Base-by-base conservation (phyloP, 2,888 invertebrate genomes). In the Spisula solida region DNA sequence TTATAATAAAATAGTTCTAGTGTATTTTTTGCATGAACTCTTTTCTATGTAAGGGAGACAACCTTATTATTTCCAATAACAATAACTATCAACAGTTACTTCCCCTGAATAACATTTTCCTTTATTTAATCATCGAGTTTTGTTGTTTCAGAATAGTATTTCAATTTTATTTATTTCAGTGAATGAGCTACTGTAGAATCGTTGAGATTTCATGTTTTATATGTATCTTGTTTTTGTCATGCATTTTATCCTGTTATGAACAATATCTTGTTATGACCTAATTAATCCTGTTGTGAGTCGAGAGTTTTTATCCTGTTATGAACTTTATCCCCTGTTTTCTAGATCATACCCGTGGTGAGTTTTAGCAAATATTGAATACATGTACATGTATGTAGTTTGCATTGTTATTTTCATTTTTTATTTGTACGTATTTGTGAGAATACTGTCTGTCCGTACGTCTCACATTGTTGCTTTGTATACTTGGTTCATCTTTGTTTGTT, bases 301-400 rank as follows among this genome's bases (percentile, higher is more conserved):
- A n/a, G n/a, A 60, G 8, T 60, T 60, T 25, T 34, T 75, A 75
- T 31, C 75, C 25, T 75, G 75, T 75, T 75, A 75, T 34, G 34
- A 34, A 34, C 14, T 75, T 75, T 75, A 75, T 75, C 75, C 75
- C 75, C 75, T 34, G 75, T 75, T 75, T 41, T 81, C 47, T 88
- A 88, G 88, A 66, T 88, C 56, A 83, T 88, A 51, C 80, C 88
- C 60, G 34, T 85, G 88, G 88, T 88, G 88, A 88, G 88, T 88
- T 81, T 25, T 75, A 18, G 75, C 34, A 75, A 75, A 75, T 31
- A 16, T 16, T 75, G 25, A 34, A 34, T 25, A 25, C 12, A 29
- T 75, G 75, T 75, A 75, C 75, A 75, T 34, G 34, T 34, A 75
- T 75, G 31, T 75, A 75, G 75, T 75, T 75, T 75, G 75, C 75